Conservation (phyloP, 2,113 vertebrate species). For the Notechis scutatus region DNA sequence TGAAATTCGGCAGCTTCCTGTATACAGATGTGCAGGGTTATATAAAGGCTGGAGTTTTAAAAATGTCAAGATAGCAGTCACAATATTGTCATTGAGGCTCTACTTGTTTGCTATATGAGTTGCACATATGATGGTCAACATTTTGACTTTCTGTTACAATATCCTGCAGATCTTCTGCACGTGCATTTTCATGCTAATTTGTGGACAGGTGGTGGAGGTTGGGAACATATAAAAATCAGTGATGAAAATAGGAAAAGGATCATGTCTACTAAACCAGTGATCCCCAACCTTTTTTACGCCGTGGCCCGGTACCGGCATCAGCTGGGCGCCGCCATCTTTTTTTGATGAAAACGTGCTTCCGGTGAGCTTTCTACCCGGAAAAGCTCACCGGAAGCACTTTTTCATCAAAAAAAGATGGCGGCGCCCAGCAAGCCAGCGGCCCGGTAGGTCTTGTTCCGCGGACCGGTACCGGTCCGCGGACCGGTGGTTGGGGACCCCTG, state of each 20-base stretch:
- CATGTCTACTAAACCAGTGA: neutral
- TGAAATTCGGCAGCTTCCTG: neutral
- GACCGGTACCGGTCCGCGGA: no score
- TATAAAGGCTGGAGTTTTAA: neutral
- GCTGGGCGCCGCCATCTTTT: no score
- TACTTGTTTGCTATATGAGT: neutral
- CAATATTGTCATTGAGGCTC: neutral
- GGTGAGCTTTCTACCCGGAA: no score
- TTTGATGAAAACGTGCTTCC: no score
- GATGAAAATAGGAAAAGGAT: neutral
- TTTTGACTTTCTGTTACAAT: neutral
- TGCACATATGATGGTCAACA: neutral
- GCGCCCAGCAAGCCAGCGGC: no score
- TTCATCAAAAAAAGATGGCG: no score
- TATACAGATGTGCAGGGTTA: neutral
- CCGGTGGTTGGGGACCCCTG: no score
- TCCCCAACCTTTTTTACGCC: no score
- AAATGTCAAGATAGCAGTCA: neutral
- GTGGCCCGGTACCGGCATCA: no score
- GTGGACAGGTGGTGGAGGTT: neutral
- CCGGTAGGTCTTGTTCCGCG: no score
- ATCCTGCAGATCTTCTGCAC: neutral
- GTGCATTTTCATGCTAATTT: neutral
- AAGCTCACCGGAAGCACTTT: no score
- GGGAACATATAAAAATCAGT: neutral